Evolutionary conservation across 2,888 invertebrate genomes (phyloP), one percentile per base, ranked within the genome.

Genomic region (Lasioglossum malachurum): DNA sequence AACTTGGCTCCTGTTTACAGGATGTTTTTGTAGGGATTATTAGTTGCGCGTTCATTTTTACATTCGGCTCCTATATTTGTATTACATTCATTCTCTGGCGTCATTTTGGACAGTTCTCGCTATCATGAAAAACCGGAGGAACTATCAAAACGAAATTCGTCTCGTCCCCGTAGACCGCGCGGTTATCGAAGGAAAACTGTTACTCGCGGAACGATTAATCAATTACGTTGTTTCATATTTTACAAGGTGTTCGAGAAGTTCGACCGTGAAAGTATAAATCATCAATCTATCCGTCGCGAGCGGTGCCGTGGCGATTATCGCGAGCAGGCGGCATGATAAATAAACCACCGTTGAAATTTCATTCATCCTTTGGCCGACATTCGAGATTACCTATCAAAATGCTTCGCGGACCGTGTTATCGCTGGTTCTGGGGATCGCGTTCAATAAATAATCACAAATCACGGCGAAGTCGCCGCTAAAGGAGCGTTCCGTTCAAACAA

Each of bases 351-450:
- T 67, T 35, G 19, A 67, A 67, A 67, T 67, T 67, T 67, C 67
- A 67, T 67, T 67, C 67, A 35, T 46, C 73, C 81, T 74, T 76
- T 49, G 64, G 44, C 60, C 49, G 67, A 67, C 67, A 67, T 67
- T 35, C 35, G 31, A 67, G 67, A 67, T 67, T 67, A 35, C 35
- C 35, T 67, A 67, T 67, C 67, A 31, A 35, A 19, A 35, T 35
- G 67, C 67, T 35, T 16, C 67, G 19, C 67, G 31, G 14, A 16
- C 7, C 19, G 67, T 67, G 67, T 67, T 67, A 67, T 35, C 67
- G 35, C 5, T 31, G 60, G 67, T 19, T 16, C 27, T 16, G 19
- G 67, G 35, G 60, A 60, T 75, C 64, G 10, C 27, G 60, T 23
- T 46, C 53, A 38, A 44, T 79, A n/a, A 69, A n/a, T 44, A 46